These are phyloP conservation scores for Agrilus mali DNA, from an alignment of 2,888 invertebrate species.

Conservation along the genomic window DNA sequence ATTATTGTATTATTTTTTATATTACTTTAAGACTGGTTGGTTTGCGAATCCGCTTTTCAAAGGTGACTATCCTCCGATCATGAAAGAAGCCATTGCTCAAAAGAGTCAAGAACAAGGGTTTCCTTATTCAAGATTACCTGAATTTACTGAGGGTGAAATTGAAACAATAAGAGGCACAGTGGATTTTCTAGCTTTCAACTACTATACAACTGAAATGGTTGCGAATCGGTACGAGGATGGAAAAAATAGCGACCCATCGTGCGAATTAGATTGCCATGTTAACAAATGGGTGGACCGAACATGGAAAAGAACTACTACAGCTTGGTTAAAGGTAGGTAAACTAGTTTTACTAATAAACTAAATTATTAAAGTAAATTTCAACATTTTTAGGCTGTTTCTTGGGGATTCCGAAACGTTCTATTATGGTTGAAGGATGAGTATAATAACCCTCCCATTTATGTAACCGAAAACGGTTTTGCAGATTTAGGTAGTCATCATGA, in stretches of 20 bases:
- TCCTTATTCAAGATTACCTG: constrained; percentile 45
- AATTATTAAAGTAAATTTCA: no score
- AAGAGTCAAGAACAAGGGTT: constrained; percentile 46
- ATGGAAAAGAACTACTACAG: constrained; percentile 35
- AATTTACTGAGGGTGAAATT: constrained; percentile 46
- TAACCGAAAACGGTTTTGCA: constrained; percentile 47
- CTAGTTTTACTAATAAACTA: no score
- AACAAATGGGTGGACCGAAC: constrained; percentile 40
- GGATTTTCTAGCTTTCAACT: constrained; percentile 65
- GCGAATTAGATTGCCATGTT: constrained; percentile 48
- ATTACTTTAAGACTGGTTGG: constrained; percentile 43
- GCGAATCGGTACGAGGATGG: constrained; percentile 6
- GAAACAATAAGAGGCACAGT: constrained; percentile 42
- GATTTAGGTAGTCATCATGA: no score
- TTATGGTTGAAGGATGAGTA: constrained; percentile 49
- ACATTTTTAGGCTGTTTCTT: constrained; percentile 29
- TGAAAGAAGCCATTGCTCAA: constrained; percentile 43
- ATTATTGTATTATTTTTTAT: background rate
- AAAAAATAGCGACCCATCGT: constrained; percentile 35
- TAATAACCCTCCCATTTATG: constrained; percentile 41
- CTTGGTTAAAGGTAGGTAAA: no score
- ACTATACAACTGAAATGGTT: constrained; percentile 42
- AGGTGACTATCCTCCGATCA: constrained; percentile 53
- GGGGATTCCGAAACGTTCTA: constrained; percentile 49
- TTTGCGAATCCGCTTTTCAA: constrained; percentile 53